Evolutionary conservation across 37 sponge, comb jelly and placozoan genomes (phyloP).

Genomic region (Theonella swinhoei): DNA sequence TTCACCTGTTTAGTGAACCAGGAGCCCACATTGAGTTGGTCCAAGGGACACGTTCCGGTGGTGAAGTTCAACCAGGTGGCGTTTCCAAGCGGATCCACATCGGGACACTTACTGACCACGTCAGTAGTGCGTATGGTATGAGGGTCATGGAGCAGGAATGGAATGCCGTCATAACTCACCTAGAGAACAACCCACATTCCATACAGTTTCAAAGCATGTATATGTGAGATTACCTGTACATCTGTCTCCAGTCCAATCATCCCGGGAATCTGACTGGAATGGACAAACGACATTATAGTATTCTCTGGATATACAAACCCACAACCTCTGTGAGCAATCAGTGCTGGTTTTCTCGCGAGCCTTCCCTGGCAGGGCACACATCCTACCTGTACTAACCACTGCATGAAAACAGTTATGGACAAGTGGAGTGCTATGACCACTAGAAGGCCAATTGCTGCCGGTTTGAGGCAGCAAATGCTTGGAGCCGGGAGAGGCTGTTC

Average conservation of each 20-base stretch:
- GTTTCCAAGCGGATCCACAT: conserved; percentile 11
- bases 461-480: neutral
- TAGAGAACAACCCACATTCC: no score
- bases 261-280: neutral
- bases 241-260: conserved; percentile 56
- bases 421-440: neutral
- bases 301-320: conserved; percentile 41
- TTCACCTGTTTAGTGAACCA: conserved; percentile 17
- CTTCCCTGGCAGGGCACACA: conserved; percentile 24
- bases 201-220: no score
- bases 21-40: conserved; percentile 20
- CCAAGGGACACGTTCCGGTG: conserved; percentile 38
- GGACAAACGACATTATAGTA: conserved; percentile 29
- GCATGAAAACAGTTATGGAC: neutral
- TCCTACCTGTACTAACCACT: neutral
- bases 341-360: conserved; percentile 29
- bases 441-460: neutral
- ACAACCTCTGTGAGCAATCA: conserved; percentile 69
- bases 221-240: conserved; percentile 7
- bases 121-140: conserved; percentile 37
- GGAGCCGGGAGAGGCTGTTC: neutral
- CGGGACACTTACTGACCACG: conserved; percentile 27
- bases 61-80: conserved; percentile 42
- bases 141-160: conserved; percentile 66
- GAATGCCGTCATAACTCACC: conserved; percentile 51